Evolutionary conservation across 2,113 vertebrate species (phyloP).

Genomic region (Lipophrys pholis): DNA sequence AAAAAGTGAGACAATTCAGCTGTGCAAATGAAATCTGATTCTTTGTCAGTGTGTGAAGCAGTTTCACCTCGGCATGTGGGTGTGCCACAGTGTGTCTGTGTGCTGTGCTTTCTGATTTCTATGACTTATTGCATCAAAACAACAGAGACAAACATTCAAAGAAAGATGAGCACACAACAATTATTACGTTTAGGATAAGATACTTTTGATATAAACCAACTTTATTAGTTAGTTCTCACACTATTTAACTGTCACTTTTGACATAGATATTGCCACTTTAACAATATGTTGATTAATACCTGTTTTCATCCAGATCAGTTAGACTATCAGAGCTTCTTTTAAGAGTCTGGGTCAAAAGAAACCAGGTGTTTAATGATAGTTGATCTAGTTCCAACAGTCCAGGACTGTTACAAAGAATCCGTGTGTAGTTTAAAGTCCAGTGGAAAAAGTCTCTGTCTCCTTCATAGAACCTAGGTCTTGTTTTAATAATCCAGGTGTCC

Average conservation of each 20-base stretch:
- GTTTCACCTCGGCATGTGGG: slow-evolving; percentile 71
- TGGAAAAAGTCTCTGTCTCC: too few relatives aligned
- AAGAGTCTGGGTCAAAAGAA: too few relatives aligned
- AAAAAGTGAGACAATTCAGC: slow-evolving; percentile 11
- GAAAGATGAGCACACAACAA: background rate
- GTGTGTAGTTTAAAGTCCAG: too few relatives aligned
- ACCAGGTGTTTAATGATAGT: too few relatives aligned
- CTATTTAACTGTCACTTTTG: background rate
- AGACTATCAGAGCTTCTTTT: too few relatives aligned
- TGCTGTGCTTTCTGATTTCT: slow-evolving; percentile 55
- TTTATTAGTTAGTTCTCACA: background rate
- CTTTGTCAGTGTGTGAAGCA: slow-evolving; percentile 45
- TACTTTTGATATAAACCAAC: background rate
- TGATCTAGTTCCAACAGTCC: too few relatives aligned
- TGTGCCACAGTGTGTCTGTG: slow-evolving; percentile 48
- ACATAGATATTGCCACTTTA: too few relatives aligned
- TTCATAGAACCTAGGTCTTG: too few relatives aligned
- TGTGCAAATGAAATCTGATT: slow-evolving; percentile 41
- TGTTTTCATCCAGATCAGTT: too few relatives aligned
- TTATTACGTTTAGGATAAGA: background rate
- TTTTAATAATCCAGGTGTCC: too few relatives aligned
- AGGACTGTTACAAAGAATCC: too few relatives aligned
- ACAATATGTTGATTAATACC: too few relatives aligned
- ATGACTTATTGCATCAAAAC: slow-evolving; percentile 15
- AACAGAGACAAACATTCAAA: background rate